phyloP scores from a whole-genome alignment of 2,888 invertebrate genomes.

The Xestia c-nigrum region DNA sequence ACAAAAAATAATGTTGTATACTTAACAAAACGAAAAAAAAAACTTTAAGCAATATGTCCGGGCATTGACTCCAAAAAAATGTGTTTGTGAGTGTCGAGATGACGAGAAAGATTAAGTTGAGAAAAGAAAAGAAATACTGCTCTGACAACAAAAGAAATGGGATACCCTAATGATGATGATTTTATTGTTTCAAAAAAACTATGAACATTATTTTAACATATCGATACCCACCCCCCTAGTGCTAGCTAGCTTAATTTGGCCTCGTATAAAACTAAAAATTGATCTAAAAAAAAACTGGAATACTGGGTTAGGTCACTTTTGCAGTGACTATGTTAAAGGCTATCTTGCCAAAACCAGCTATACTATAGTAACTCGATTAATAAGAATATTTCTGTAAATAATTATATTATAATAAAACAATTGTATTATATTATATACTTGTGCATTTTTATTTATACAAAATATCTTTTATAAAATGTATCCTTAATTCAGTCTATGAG shows the following conservation, averaged over 20 bases:
- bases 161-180: too few species aligned
- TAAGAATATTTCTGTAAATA: constrained; percentile 64
- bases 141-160: too few species aligned
- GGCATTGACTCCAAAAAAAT: background rate
- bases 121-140: background rate
- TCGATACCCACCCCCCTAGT: too few species aligned
- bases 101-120: background rate
- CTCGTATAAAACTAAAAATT: background rate
- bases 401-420: constrained; percentile 62
- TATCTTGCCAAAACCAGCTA: constrained; percentile 30
- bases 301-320: constrained; percentile 3
- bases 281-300: background rate
- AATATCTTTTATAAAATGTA: constrained; percentile 62
- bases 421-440: constrained; percentile 38
- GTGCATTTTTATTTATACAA: constrained; percentile 61
- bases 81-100: background rate
- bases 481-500: constrained; percentile 65
- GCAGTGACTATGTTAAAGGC: background rate
- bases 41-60: background rate
- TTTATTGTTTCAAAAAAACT: background rate
- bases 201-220: too few species aligned
- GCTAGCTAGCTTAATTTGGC: background rate
- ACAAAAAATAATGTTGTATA: too few species aligned
- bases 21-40: too few species aligned
- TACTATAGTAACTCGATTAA: constrained; percentile 39